Evolutionary conservation across 2,113 vertebrate genomes (phyloP).

Genomic region (Mola mola): DNA sequence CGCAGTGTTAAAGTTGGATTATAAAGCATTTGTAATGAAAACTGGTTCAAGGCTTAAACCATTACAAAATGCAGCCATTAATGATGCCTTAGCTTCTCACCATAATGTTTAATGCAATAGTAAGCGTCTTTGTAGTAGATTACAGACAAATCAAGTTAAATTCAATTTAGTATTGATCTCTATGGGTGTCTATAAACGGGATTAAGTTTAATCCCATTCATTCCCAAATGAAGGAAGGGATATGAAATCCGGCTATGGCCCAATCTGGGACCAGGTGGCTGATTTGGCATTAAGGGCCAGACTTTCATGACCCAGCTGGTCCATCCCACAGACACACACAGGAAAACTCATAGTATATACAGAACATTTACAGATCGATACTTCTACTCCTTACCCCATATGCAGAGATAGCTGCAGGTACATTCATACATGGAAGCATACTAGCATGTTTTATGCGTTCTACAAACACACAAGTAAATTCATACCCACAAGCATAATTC

Average conservation of each 20-base stretch:
- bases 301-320: constrained; percentile 54
- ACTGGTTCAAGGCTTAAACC: constrained; percentile 55
- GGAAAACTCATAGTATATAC: not conserved
- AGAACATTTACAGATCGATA: not conserved
- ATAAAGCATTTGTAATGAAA: constrained; percentile 53
- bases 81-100: constrained; percentile 39
- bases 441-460: constrained; percentile 28
- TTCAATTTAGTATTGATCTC: constrained; percentile 78
- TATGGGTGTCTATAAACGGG: constrained; percentile 78
- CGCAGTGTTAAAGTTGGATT: constrained; percentile 51
- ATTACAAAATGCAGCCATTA: constrained; percentile 52
- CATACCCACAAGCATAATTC: constrained; percentile 20
- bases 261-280: constrained; percentile 77
- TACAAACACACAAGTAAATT: constrained; percentile 21
- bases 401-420: constrained; percentile 6
- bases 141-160: constrained; percentile 78
- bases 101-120: constrained; percentile 69
- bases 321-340: constrained; percentile 17
- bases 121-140: constrained; percentile 79
- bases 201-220: constrained; percentile 81
- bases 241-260: constrained; percentile 67
- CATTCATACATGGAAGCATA: constrained; percentile 30
- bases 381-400: not conserved
- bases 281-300: constrained; percentile 68
- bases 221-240: constrained; percentile 73